Evolutionary conservation across 2,888 invertebrate species (phyloP).

Genomic region (Teinopalpus imperialis): DNA sequence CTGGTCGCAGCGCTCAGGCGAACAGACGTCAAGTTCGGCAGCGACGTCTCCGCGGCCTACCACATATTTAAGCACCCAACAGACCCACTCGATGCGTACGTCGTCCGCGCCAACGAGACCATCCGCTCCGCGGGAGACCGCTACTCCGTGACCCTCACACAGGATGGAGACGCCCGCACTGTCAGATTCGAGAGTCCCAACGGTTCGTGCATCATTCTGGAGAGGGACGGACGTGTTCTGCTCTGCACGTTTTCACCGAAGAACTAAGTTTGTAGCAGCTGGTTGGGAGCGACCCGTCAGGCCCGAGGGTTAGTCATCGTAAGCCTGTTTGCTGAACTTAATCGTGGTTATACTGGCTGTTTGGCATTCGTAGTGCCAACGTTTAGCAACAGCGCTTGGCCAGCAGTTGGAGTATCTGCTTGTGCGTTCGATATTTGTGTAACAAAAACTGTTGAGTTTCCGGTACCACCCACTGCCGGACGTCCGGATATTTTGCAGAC

Average conservation of each 20-base stretch:
- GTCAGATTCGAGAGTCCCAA: constrained; percentile 22
- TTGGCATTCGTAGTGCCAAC: no score
- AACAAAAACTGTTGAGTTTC: no score
- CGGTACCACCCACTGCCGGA: no score
- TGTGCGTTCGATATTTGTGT: no score
- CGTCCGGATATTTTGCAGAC: no score
- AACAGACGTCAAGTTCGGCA: constrained; percentile 28
- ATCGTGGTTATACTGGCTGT: no score
- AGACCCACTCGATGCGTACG: constrained; percentile 28
- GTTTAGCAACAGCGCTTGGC: no score
- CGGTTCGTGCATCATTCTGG: constrained; percentile 28
- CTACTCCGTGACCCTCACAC: constrained; percentile 22
- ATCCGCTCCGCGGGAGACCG: constrained; percentile 18
- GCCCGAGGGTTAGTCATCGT: no score
- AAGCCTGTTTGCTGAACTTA: no score
- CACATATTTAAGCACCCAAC: constrained; percentile 34
- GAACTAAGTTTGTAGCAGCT: no score
- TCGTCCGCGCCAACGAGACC: constrained; percentile 31
- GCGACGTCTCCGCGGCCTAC: constrained; percentile 31
- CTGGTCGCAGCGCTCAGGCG: constrained; percentile 26
- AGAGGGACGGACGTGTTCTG: constrained; percentile 33
- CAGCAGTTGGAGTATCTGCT: no score
- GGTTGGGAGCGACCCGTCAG: no score
- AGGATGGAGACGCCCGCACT: constrained; percentile 32
- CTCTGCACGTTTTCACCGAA: constrained; percentile 29